These are phyloP conservation scores for Scarus forsteni DNA, from an alignment of 2,797 vertebrate species.

Conservation along the genomic window DNA sequence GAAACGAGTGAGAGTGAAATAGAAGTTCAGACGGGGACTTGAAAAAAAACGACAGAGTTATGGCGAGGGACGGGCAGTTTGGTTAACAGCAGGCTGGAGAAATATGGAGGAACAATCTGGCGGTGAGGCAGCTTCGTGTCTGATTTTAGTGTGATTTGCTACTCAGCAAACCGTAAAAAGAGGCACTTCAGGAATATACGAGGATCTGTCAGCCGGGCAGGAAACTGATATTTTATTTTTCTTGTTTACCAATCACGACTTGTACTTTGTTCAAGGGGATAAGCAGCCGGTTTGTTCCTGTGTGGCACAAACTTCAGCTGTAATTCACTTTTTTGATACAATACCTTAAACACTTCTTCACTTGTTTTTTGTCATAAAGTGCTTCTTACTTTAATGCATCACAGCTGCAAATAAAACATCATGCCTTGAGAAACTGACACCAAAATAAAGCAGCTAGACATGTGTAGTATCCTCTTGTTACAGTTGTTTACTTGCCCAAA, in stretches of 20 bases:
- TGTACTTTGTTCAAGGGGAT: conserved; percentile 26
- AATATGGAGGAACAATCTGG: conserved; percentile 18
- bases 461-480: too few species aligned
- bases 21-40: conserved; percentile 19
- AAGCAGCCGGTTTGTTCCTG: conserved; percentile 20
- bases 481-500: too few species aligned
- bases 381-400: too few species aligned
- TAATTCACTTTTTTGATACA: conserved; percentile 7
- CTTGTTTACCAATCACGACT: conserved; percentile 44
- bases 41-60: not conserved
- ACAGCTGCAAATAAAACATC: too few species aligned
- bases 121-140: conserved; percentile 26
- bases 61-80: conserved; percentile 9
- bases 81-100: conserved; percentile 8
- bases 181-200: conserved; percentile 33
- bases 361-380: too few species aligned
- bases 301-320: not conserved
- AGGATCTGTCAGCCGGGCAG: conserved; percentile 37
- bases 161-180: conserved; percentile 53
- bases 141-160: conserved; percentile 66
- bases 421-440: too few species aligned
- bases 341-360: too few species aligned
- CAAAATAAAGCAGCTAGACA: too few species aligned
- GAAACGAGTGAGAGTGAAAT: conserved; percentile 15
- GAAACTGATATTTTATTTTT: not conserved